These are phyloP conservation scores for Zaprionus capensis DNA, from an alignment of 1,140 invertebrate species.

Conservation along the genomic window DNA sequence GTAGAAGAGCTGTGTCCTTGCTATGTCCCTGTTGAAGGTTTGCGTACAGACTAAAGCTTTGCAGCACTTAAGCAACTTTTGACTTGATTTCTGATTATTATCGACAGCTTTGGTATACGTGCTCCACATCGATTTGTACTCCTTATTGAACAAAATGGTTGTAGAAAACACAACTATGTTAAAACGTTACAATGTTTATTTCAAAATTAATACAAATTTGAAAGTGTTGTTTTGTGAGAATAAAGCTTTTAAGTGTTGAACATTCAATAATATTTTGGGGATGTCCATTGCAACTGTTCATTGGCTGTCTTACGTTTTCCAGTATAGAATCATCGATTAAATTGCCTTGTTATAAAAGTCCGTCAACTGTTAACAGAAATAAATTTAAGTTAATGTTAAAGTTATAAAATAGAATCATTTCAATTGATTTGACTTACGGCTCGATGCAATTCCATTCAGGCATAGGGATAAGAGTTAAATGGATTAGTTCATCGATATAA, in stretches of 20 bases:
- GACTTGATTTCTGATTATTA: too few species aligned
- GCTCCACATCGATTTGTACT: too few species aligned
- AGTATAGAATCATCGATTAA: neutral
- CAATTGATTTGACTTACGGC: neutral
- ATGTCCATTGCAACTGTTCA: neutral
- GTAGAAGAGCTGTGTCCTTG: neutral
- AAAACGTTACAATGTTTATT: constrained; percentile 41
- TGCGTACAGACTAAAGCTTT: neutral
- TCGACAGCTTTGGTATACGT: too few species aligned
- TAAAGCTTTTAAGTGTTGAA: neutral
- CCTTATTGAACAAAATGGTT: neutral
- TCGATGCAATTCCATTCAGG: constrained; percentile 1
- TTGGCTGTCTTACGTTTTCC: neutral
- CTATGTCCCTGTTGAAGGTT: neutral
- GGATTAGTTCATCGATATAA: constrained; percentile 1
- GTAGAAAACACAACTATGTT: neutral
- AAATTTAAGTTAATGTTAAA: neutral
- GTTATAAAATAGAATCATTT: neutral
- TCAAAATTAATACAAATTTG: neutral
- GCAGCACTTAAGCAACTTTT: neutral
- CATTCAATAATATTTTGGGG: neutral
- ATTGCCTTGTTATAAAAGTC: neutral
- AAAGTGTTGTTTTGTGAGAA: neutral
- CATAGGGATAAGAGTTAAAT: neutral
- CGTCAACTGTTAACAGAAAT: neutral